Evolutionary conservation across 2,113 vertebrate genomes (phyloP), one percentile per base, ranked within the genome.

Genomic region (Lates calcarifer): DNA sequence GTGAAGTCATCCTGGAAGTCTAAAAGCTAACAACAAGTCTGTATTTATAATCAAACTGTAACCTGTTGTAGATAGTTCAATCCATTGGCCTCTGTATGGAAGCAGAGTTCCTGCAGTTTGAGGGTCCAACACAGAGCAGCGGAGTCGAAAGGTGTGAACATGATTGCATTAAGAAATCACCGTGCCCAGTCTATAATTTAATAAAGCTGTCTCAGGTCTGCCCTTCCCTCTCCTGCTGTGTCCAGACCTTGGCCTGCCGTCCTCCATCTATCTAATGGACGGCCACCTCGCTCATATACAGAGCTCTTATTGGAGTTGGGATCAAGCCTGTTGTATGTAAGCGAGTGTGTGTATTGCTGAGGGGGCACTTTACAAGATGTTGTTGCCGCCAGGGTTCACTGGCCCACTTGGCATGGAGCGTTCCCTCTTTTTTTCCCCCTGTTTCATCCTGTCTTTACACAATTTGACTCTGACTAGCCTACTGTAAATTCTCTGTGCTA

Each of bases 251-350:
- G 81, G 81, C 76, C 82, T 37, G 60, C 37, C 78, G 77, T 81
- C 79, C 68, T 86, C 68, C 74, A 81, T 89, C 86, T 68, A 57
- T 81, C 86, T 91, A 90, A 90, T 91, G 79, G 79, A 89, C 5
- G 3, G 66, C 49, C 35, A 81, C 39, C 43, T 83, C 20, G 22
- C 67, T 79, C 47, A 78, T 65, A n/a, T 64, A 81, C 61, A 28
- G 55, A 58, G 57, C 39, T 89, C 88, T 89, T 80, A 89, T 74
- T 77, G 61, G 53, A 64, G 33, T 28, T 53, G 28, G 43, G 66
- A 78, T 75, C 75, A 68, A 62, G 64, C n/a, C n/a, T n/a, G n/a
- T 20, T 51, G 39, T 26, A 71, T 39, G 81, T 68, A 43, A 68
- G 77, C 37, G 56, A 12, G 39, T 45, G 53, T 31, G 62, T 82